These are phyloP conservation scores for Argopecten irradians DNA, from an alignment of 1,140 invertebrate genomes.

Conservation along the genomic window DNA sequence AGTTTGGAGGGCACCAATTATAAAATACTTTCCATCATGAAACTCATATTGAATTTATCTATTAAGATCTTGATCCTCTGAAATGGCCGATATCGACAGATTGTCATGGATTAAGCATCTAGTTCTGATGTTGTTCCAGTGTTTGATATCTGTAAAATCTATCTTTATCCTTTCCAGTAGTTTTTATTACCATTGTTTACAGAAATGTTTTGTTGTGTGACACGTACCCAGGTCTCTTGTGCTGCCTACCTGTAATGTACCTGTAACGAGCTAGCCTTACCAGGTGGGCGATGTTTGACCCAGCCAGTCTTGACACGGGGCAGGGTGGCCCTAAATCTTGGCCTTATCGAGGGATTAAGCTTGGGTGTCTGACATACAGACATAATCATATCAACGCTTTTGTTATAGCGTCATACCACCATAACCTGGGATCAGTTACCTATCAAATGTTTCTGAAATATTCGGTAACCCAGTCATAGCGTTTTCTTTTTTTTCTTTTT, in stretches of 20 bases:
- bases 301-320: background rate
- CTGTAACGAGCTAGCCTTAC: background rate
- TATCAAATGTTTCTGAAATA: slow-evolving; percentile 11
- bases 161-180: background rate
- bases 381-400: background rate
- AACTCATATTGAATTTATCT: background rate
- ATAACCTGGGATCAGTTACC: background rate
- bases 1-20: background rate
- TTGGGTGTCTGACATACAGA: background rate
- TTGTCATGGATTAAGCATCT: no score
- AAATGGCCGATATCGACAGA: no score
- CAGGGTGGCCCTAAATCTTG: background rate
- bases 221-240: background rate
- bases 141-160: no score
- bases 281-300: slow-evolving; percentile 6
- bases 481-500: background rate
- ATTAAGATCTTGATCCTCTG: no score
- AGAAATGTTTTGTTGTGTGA: background rate
- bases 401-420: background rate
- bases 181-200: background rate
- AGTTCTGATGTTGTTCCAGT: no score
- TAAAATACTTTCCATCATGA: background rate
- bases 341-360: background rate
- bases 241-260: background rate
- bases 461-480: background rate